These are phyloP conservation scores for Amphiura filiformis DNA, from an alignment of 35 echinoderm and acorn worm species.

Conservation along the genomic window DNA sequence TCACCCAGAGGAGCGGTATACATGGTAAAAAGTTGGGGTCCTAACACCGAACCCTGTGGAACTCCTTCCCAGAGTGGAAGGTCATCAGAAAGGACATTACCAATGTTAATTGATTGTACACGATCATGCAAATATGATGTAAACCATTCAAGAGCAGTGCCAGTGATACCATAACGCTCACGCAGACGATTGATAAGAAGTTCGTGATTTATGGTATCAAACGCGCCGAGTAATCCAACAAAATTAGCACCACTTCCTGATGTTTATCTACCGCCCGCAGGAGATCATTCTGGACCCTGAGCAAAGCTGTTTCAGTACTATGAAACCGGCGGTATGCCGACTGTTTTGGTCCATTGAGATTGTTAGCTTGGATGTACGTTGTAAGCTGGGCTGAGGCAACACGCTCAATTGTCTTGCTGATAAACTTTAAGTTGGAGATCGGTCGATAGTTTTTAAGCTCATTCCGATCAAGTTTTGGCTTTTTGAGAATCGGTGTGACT, in stretches of 20 bases:
- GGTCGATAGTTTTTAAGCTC: conserved; percentile 10
- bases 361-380: conserved; percentile 26
- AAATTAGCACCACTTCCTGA: conserved; percentile 46
- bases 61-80: conserved; percentile 31
- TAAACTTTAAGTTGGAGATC: too few relatives aligned
- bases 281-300: conserved; percentile 49
- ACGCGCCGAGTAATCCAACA: conserved; percentile 62
- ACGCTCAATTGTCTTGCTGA: neutral
- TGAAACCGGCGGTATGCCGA: conserved; percentile 29
- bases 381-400: neutral
- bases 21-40: conserved; percentile 53
- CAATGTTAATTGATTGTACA: conserved; percentile 27
- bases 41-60: conserved; percentile 68
- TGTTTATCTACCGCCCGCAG: conserved; percentile 30
- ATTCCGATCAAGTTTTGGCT: neutral
- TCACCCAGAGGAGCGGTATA: conserved; percentile 53
- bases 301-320: conserved; percentile 54
- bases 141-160: conserved; percentile 38
- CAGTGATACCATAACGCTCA: conserved; percentile 33
- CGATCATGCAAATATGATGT: conserved; percentile 22
- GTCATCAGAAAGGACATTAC: neutral
- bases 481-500: conserved; percentile 12
- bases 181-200: conserved; percentile 38
- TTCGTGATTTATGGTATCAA: conserved; percentile 61
- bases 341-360: conserved; percentile 36